Percentiles rank a stretch among this genome's conserved stretches.
These are phyloP conservation scores for Sepiola atlantica DNA, from an alignment of 2,888 invertebrate species.

Conservation along the genomic window DNA sequence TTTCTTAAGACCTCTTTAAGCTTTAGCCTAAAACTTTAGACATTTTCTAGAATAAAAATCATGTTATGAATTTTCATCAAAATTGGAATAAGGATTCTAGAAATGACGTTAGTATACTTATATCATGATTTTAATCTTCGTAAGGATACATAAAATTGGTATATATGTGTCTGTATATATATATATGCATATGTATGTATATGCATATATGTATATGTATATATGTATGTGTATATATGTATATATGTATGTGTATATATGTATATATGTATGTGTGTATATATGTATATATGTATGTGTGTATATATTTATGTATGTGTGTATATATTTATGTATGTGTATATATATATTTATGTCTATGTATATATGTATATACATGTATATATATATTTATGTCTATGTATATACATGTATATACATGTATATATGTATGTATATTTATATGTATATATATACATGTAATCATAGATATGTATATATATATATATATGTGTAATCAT, in stretches of 20 bases:
- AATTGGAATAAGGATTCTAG: no score
- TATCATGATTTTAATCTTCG: no score
- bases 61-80: no score
- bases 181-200: no score
- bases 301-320: not conserved
- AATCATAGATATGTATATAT: not conserved
- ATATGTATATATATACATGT: not conserved
- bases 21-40: no score
- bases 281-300: not conserved
- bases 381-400: not conserved
- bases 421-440: not conserved
- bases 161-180: no score
- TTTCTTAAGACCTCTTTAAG: no score
- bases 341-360: not conserved
- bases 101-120: no score
- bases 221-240: constrained; percentile 20
- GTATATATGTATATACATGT: no score
- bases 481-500: not conserved
- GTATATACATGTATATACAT: not conserved
- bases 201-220: no score
- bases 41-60: no score
- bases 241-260: not conserved
- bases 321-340: not conserved
- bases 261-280: not conserved
- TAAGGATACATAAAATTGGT: no score